Conservation (phyloP, 2,888 invertebrate species). For the Clivina fossor region DNA sequence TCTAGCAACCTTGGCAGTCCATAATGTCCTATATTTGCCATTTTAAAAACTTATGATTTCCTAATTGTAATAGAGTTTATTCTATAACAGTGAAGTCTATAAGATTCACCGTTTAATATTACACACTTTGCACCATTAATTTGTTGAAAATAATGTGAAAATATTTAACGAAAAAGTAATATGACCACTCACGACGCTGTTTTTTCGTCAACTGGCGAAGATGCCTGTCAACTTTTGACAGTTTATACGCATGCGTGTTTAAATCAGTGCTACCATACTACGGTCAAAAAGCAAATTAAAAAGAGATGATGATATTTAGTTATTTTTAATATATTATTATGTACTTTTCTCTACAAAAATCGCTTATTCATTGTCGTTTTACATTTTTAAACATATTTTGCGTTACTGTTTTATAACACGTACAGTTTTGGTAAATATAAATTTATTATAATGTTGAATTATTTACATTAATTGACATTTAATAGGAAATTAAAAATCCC, state of each 20-base stretch:
- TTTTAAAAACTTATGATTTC: conserved; percentile 13
- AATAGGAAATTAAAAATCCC: conserved; percentile 24
- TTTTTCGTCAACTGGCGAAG: conserved; percentile 12
- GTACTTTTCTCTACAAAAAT: conserved; percentile 16
- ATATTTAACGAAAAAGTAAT: neutral
- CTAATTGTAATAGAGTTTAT: too few species aligned
- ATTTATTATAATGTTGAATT: conserved; percentile 11
- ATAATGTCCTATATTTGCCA: conserved; percentile 21
- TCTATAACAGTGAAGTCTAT: neutral
- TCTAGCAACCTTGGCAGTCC: conserved; percentile 24
- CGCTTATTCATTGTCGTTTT: conserved; percentile 27
- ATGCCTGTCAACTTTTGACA: conserved; percentile 18
- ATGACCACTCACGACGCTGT: conserved; percentile 2
- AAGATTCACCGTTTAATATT: conserved; percentile 7
- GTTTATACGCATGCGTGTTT: conserved; percentile 13
- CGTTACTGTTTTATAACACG: conserved; percentile 1
- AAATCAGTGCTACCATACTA: neutral
- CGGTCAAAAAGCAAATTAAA: neutral
- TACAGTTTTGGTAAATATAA: conserved; percentile 9
- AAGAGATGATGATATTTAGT: conserved; percentile 23
- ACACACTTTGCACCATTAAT: conserved; percentile 22
- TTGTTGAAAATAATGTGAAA: neutral
- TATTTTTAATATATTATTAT: conserved; percentile 24
- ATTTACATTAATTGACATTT: conserved; percentile 26
- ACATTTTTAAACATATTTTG: conserved; percentile 4